phyloP scores from a whole-genome alignment of 2,797 vertebrate genomes.

The Mastacembelus armatus region DNA sequence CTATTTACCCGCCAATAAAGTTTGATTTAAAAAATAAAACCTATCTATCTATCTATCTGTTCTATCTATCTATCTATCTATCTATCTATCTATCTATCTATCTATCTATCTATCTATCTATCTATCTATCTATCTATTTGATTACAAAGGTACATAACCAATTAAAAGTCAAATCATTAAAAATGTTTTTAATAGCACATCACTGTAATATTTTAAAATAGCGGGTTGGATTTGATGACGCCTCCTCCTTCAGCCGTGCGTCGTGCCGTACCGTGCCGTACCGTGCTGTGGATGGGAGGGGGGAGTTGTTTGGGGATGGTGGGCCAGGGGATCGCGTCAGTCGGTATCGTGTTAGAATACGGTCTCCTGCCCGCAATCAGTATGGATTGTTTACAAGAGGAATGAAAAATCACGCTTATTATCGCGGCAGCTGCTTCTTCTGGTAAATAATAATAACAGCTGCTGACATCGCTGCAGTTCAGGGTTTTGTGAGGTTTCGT shows the following conservation, averaged over 20 bases:
- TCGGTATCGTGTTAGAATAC: conserved; percentile 27
- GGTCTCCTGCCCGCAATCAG: conserved; percentile 10
- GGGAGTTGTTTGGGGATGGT: conserved; percentile 57
- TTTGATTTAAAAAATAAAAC: no score
- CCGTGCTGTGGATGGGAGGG: conserved; percentile 33
- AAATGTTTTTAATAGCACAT: no score
- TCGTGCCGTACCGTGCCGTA: conserved; percentile 23
- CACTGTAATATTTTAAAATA: neutral
- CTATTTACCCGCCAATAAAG: no score
- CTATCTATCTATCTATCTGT: no score
- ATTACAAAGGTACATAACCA: neutral
- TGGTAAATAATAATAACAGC: conserved; percentile 44
- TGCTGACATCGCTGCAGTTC: conserved; percentile 33
- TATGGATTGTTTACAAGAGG: neutral
- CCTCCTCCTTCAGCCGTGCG: conserved; percentile 29
- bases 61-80: neutral
- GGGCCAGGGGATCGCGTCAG: conserved; percentile 39
- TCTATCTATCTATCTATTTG: neutral
- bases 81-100: neutral
- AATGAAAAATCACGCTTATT: conserved; percentile 19
- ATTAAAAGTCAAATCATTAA: neutral
- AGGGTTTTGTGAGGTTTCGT: conserved; percentile 30
- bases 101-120: neutral
- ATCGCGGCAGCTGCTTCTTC: conserved; percentile 15
- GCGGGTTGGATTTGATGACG: neutral